A percentile compares a stretch with the other conserved stretches of the same genome.
phyloP scores from a whole-genome alignment of 2,797 vertebrate genomes.

The Scomberomorus guttatus region DNA sequence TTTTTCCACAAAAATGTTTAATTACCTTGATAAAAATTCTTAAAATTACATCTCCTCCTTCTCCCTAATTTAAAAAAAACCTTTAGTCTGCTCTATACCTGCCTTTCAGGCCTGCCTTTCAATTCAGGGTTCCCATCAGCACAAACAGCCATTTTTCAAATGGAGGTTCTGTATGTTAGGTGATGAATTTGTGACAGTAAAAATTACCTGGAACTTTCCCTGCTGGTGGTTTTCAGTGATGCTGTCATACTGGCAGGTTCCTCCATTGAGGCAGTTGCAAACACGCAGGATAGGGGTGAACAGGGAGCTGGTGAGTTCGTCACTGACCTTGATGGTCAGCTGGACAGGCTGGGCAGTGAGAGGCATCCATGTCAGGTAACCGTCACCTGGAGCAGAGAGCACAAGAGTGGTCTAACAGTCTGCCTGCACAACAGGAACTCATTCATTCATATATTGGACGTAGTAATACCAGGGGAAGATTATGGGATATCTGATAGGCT shows the following conservation, averaged over 20 bases:
- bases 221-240: slow-evolving; percentile 80
- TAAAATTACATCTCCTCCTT: too few species aligned
- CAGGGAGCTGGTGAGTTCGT: slow-evolving; percentile 81
- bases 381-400: slow-evolving; percentile 69
- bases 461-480: neutral
- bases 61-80: too few species aligned
- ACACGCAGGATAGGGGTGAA: slow-evolving; percentile 83
- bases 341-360: slow-evolving; percentile 74
- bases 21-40: too few species aligned
- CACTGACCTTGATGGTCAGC: slow-evolving; percentile 84
- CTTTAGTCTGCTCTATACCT: too few species aligned
- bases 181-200: neutral
- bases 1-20: too few species aligned
- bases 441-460: neutral
- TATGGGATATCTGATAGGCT: neutral
- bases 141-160: neutral
- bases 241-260: slow-evolving; percentile 85
- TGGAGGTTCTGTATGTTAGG: neutral
- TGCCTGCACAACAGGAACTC: neutral
- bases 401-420: neutral
- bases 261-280: slow-evolving; percentile 88
- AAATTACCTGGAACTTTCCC: slow-evolving; percentile 86
- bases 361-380: slow-evolving; percentile 84
- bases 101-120: neutral
- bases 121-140: neutral